Evolutionary conservation across 1,140 invertebrate species (phyloP), one percentile per base, ranked within the genome.

Genomic region (Heliconius hermathena): DNA sequence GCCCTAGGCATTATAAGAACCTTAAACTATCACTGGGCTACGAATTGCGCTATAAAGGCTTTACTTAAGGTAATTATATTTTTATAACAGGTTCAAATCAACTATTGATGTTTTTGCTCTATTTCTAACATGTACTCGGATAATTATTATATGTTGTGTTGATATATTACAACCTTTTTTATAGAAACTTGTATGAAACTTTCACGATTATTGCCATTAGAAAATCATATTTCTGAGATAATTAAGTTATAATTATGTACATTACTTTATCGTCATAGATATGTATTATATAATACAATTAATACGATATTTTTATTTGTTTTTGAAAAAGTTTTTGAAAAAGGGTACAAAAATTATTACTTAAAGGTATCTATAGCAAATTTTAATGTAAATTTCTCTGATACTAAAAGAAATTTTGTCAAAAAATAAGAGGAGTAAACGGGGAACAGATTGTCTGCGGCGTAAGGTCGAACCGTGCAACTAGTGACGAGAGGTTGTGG

Each of bases 121-220:
- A 66, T 29, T 66, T 66, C 60, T 66, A 66, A 66, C 29, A 13
- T 29, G 26, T 29, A 6, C 60, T 18, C 60, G 22, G n/a, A 1
- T 66, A 66, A 29, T 66, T 66, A 66, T 66, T 66, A 66, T 29
- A 66, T 66, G 60, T 60, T 60, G 22, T 22, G 60, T 29, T 3
- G 8, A 22, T 9, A 29, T 66, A 66, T 66, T 66, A 29, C 3
- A 29, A 66, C 26, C 26, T 66, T 66, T 66, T 66, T 66, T 66
- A 66, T 66, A 66, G 60, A 66, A 66, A 66, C 60, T 66, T 66
- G 60, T 66, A 3, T 26, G 60, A 5, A 66, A 16, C 60, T 66
- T 66, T 66, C 60, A 66, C 60, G 60, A 66, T 66, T 66, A 66
- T 66, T 66, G 60, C 26, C 60, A 66, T 66, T 66, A 66, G 60